phyloP scores from a whole-genome alignment of 2,888 invertebrate genomes.

The Geophilus truncorum region DNA sequence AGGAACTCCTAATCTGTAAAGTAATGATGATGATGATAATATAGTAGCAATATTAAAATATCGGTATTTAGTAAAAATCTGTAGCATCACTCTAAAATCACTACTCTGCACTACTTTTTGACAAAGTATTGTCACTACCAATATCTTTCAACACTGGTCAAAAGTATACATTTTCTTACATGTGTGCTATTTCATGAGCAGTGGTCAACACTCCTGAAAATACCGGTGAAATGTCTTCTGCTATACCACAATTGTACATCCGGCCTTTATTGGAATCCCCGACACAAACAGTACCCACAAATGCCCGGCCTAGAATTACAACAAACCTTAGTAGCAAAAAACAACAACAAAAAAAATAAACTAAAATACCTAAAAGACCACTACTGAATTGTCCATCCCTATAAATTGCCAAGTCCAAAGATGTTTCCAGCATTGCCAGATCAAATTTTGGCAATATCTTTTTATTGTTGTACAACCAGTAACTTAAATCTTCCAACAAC shows the following conservation, averaged over 20 bases:
- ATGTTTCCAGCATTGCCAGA: not conserved
- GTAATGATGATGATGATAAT: too few relatives aligned
- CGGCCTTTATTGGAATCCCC: not conserved
- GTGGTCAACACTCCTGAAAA: not conserved
- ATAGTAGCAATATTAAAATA: too few relatives aligned
- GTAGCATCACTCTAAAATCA: not conserved
- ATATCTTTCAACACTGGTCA: too few relatives aligned
- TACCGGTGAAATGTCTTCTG: not conserved
- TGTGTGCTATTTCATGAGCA: not conserved
- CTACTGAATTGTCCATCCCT: not conserved
- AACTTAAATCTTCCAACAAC: not conserved
- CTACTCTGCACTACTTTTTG: too few relatives aligned
- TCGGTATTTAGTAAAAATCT: too few relatives aligned
- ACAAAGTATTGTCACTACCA: too few relatives aligned
- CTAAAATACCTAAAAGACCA: not conserved
- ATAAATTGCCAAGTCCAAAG: not conserved
- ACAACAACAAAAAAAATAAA: not conserved
- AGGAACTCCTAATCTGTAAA: not conserved
- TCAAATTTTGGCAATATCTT: not conserved
- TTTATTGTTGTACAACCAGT: not conserved
- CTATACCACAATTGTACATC: slow-evolving; percentile 1
- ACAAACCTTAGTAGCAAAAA: too few relatives aligned
- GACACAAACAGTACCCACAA: not conserved
- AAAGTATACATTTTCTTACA: not conserved
- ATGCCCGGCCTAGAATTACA: slow-evolving; percentile 6